phyloP scores from a whole-genome alignment of 2,888 invertebrate genomes.

The Nephrotoma flavescens region DNA sequence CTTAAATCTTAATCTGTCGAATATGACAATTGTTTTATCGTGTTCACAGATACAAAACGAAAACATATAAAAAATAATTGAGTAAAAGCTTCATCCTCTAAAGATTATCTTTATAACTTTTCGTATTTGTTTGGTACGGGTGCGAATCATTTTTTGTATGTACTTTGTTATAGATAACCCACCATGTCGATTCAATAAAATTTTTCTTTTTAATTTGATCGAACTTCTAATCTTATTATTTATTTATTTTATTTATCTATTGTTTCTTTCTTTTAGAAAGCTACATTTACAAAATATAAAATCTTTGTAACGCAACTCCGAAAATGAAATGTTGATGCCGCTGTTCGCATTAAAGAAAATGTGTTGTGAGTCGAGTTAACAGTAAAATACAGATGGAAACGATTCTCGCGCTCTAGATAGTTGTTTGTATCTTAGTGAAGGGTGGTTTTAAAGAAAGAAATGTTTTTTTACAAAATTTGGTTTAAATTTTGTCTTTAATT shows the following conservation, averaged over 20 bases:
- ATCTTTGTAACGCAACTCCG: too few species aligned
- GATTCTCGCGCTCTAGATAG: too few species aligned
- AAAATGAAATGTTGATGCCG: too few species aligned
- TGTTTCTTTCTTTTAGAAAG: not conserved
- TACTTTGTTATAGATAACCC: not conserved
- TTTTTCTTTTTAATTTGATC: not conserved
- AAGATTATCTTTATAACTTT: not conserved
- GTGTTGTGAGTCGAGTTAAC: too few species aligned
- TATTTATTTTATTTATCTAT: not conserved
- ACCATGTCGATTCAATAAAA: not conserved
- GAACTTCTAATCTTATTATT: not conserved
- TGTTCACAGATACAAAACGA: not conserved
- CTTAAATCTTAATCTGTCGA: not conserved
- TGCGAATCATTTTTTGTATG: not conserved
- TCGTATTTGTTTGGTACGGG: not conserved
- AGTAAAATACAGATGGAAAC: too few species aligned
- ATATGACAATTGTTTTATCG: too few species aligned
- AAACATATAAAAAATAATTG: not conserved
- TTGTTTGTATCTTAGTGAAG: too few species aligned
- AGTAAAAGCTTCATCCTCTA: not conserved
- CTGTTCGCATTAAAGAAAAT: too few species aligned
- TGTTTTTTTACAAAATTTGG: too few species aligned
- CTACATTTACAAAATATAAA: not conserved
- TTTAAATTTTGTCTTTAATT: too few species aligned
- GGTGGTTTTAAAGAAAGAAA: too few species aligned